Conservation (phyloP, 2,113 vertebrate genomes). For the Actinemys pallida region DNA sequence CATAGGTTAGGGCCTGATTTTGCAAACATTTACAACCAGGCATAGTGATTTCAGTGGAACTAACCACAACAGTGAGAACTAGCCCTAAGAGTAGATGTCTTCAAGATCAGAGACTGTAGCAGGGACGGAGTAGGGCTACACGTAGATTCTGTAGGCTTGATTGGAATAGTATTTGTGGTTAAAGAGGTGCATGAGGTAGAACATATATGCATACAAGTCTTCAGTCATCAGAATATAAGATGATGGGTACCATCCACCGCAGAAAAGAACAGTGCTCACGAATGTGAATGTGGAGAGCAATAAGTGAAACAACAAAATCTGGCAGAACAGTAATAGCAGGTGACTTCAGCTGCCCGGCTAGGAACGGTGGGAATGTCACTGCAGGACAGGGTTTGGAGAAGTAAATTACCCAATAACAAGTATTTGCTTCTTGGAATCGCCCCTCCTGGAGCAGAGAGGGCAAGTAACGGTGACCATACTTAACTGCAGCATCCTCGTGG, state of each 20-base stretch:
- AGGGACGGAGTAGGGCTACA: too few relatives aligned
- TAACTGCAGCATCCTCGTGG: neutral
- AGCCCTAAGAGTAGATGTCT: too few relatives aligned
- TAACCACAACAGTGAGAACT: too few relatives aligned
- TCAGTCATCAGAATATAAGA: neutral
- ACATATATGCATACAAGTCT: neutral
- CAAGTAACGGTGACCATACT: neutral
- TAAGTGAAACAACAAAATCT: neutral
- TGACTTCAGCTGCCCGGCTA: neutral
- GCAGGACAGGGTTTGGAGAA: neutral
- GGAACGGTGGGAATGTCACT: neutral
- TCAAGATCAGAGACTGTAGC: too few relatives aligned
- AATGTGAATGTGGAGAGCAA: neutral
- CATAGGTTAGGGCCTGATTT: too few relatives aligned
- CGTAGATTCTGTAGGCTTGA: too few relatives aligned
- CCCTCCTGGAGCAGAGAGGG: neutral
- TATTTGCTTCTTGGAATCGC: neutral
- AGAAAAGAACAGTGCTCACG: neutral
- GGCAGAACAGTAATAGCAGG: neutral
- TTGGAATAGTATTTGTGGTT: too few relatives aligned
- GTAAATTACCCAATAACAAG: neutral
- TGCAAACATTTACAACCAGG: too few relatives aligned
- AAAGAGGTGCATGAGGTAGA: neutral
- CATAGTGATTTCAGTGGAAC: too few relatives aligned
- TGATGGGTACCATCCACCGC: neutral